Evolutionary conservation across 2,888 invertebrate genomes (phyloP).

Genomic region (Apamea crenata): DNA sequence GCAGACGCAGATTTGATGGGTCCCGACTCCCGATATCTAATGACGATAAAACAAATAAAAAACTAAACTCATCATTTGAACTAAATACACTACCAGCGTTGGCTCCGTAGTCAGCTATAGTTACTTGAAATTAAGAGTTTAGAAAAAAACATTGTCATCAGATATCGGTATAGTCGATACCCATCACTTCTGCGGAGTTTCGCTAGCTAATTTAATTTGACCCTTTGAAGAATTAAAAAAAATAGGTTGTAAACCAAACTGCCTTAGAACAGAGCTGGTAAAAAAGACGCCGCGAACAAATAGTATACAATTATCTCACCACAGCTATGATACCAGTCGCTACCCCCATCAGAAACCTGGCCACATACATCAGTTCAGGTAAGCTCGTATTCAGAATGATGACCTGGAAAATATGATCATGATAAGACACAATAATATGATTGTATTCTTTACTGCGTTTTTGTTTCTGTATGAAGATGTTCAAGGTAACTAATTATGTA

Average conservation of each 20-base stretch:
- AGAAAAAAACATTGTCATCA: background rate
- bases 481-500: background rate
- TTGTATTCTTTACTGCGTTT: too few relatives aligned
- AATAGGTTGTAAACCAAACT: background rate
- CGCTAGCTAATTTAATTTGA: background rate
- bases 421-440: background rate
- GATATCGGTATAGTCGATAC: background rate
- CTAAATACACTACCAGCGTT: background rate
- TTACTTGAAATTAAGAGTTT: background rate
- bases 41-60: background rate
- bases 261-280: background rate
- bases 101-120: background rate
- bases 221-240: background rate
- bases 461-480: background rate
- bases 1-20: background rate
- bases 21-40: background rate
- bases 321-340: constrained; percentile 89
- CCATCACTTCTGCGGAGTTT: background rate
- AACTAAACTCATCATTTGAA: background rate
- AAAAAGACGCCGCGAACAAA: background rate
- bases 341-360: constrained; percentile 88
- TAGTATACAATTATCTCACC: constrained; percentile 73
- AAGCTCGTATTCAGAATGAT: constrained; percentile 86
- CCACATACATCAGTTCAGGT: constrained; percentile 87
- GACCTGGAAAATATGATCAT: constrained; percentile 74